Base-by-base conservation (phyloP, 2,888 invertebrate species). In the Nesidiocoris tenuis region DNA sequence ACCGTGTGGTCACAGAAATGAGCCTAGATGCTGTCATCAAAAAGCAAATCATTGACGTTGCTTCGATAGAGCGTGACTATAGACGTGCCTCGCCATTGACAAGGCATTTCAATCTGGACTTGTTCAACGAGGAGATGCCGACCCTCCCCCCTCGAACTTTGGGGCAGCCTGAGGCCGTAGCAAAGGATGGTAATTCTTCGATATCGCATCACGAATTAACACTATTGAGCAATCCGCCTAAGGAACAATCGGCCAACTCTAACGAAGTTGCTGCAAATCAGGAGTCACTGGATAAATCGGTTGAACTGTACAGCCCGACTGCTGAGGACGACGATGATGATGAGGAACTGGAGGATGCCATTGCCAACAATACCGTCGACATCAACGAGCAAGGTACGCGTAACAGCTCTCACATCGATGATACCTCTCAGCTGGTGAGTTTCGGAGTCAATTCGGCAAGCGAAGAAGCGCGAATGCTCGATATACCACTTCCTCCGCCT, bases 401-500 rank as follows among this genome's bases (percentile, higher is more conserved):
- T 9, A 19, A 61, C 17, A 72, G 72, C 16, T 72, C 72, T 61
- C 72, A 72, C 22, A 61, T 72, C n/a, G 78, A 76, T 23, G 76
- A 76, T 2, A 66, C 57, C 24, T 77, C 77, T 0, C 78, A 78
- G 25, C 71, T 76, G 18, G 76, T 77, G 1, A 78, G 78, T 59
- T 78, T 78, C 63, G 78, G 78, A 5, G 77, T 78, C 5, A 78
- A 78, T 55, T 77, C 78, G 16, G 74, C 76, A 0, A 78, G 78
- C 57, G 77, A 78, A 57, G 78, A 78, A 39, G 78, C 78, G 1
- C 64, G 78, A 9, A 78, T 78, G 78, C 76, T 77, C 1, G 80
- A 79, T 57, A 79, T 80, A 59, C 80, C 79, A 0, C 71, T 79
- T 1, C 80, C 79, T n/a, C 79, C 78, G 12, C 72, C 74, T 16